phyloP scores from a whole-genome alignment of 1,140 invertebrate species.

The Procambarus clarkii region DNA sequence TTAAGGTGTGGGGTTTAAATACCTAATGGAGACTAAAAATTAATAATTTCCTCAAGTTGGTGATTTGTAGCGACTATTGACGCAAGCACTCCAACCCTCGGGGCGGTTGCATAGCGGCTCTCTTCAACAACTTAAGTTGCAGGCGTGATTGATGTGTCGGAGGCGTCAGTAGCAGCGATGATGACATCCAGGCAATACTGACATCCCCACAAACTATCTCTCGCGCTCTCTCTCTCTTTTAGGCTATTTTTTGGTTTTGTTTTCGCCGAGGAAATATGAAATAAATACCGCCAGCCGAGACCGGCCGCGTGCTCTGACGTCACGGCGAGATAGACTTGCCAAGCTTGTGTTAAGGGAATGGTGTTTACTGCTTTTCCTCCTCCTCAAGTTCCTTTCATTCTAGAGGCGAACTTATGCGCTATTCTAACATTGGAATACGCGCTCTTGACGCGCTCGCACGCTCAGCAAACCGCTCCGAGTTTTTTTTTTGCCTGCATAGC shows the following conservation, averaged over 20 bases:
- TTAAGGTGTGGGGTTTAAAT: too few relatives aligned
- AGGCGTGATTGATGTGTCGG: too few relatives aligned
- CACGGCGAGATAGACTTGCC: neutral
- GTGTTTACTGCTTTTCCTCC: neutral
- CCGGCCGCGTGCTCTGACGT: neutral
- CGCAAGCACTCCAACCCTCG: neutral
- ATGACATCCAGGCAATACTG: too few relatives aligned
- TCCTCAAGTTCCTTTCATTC: neutral
- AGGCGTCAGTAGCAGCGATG: too few relatives aligned
- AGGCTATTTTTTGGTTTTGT: neutral
- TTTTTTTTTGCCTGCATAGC: too few relatives aligned
- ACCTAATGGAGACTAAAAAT: neutral
- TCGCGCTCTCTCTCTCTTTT: neutral
- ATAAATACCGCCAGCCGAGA: neutral
- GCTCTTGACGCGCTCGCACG: neutral
- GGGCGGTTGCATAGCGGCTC: too few relatives aligned
- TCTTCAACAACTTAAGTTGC: too few relatives aligned
- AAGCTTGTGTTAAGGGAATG: neutral
- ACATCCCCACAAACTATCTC: neutral
- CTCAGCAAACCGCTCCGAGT: too few relatives aligned
- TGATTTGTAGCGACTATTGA: slow-evolving; percentile 4
- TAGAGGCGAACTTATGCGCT: neutral
- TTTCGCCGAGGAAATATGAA: neutral
- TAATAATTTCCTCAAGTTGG: neutral
- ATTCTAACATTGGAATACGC: neutral